A percentile compares a stretch with the other conserved stretches of the same genome.
Evolutionary conservation across 2,113 vertebrate genomes (phyloP).

Genomic region (Hypomesus transpacificus): DNA sequence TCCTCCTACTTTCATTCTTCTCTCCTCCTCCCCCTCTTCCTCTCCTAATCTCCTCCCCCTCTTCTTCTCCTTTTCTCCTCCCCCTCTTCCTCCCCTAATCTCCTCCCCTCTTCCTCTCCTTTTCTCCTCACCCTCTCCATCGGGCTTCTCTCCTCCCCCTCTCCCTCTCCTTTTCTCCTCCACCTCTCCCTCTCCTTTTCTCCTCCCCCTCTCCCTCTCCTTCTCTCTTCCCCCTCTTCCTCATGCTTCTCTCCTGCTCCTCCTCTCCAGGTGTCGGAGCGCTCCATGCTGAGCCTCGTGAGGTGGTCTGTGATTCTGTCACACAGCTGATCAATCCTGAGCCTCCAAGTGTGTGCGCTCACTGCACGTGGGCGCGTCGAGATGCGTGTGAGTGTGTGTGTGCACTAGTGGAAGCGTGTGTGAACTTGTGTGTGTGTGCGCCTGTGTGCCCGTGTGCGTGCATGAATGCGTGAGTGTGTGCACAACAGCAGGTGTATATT

Average conservation of each 20-base stretch:
- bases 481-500: constrained; percentile 24
- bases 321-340: background rate
- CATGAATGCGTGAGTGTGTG: constrained; percentile 3
- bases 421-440: background rate
- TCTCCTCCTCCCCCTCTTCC: background rate
- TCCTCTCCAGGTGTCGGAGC: background rate
- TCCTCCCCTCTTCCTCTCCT: background rate
- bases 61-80: background rate
- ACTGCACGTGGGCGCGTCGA: background rate
- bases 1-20: background rate
- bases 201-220: background rate
- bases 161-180: background rate
- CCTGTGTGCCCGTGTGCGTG: background rate
- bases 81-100: background rate
- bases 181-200: background rate
- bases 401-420: too few relatives aligned
- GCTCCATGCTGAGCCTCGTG: background rate
- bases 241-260: background rate
- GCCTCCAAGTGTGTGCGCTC: background rate
- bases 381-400: background rate
- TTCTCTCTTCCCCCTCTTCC: too few relatives aligned
- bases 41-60: too few relatives aligned
- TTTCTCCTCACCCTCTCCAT: background rate
- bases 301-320: background rate
- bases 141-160: background rate